Conservation (phyloP, 2,888 invertebrate species). For the Drosophila limbata region DNA sequence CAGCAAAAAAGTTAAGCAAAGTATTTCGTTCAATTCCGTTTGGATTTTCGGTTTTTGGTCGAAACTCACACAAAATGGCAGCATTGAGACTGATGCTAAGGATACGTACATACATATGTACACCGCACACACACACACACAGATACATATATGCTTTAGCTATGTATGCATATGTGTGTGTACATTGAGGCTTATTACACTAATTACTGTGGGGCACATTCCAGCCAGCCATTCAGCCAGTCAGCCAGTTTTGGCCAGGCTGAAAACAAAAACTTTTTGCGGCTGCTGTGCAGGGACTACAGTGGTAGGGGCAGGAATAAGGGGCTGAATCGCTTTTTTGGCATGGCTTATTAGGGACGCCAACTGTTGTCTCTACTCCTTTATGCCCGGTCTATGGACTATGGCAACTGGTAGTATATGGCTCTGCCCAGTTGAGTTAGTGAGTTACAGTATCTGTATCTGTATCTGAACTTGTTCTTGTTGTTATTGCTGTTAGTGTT, state of each 20-base stretch:
- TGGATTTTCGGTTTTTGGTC: slow-evolving; percentile 49
- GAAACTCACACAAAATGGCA: slow-evolving; percentile 41
- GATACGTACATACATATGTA: slow-evolving; percentile 17
- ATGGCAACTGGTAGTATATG: slow-evolving; percentile 35
- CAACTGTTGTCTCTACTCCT: slow-evolving; percentile 45
- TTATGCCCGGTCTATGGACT: slow-evolving; percentile 17
- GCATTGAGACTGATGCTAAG: slow-evolving; percentile 53
- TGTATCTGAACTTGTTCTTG: slow-evolving; percentile 30
- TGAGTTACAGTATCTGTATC: slow-evolving; percentile 45
- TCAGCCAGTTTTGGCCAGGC: slow-evolving; percentile 9
- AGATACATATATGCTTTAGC: slow-evolving; percentile 2
- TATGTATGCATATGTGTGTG: slow-evolving; percentile 15
- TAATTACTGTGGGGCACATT: slow-evolving; percentile 69
- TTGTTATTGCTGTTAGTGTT: slow-evolving; percentile 28
- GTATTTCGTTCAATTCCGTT: slow-evolving; percentile 47
- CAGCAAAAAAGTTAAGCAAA: slow-evolving; percentile 25
- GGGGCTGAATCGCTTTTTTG: slow-evolving; percentile 48
- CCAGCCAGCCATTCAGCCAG: slow-evolving; percentile 26
- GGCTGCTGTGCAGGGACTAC: slow-evolving; percentile 43
- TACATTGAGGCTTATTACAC: slow-evolving; percentile 78
- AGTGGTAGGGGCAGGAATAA: not conserved
- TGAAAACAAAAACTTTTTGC: slow-evolving; percentile 64
- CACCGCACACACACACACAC: slow-evolving; percentile 5
- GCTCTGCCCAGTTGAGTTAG: slow-evolving; percentile 48
- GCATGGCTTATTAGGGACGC: slow-evolving; percentile 61